phyloP scores from a whole-genome alignment of 1,140 invertebrate genomes.

The Drosophila suzukii region DNA sequence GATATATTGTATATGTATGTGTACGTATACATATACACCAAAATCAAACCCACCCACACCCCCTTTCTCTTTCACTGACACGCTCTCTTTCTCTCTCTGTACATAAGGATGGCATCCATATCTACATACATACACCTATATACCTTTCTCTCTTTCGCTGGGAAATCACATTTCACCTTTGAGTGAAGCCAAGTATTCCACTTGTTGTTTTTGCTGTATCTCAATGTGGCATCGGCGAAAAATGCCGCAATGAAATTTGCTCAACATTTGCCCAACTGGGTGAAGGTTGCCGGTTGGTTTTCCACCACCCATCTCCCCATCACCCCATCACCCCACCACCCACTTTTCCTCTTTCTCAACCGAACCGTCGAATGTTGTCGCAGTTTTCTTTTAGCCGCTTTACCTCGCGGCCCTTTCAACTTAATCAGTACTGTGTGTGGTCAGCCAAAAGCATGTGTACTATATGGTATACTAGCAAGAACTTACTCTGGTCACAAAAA shows the following conservation, averaged over 20 bases:
- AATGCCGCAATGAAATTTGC: conserved; percentile 48
- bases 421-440: conserved; percentile 1
- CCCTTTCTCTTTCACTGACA: background rate
- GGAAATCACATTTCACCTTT: conserved; percentile 18
- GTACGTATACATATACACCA: background rate
- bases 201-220: conserved; percentile 22
- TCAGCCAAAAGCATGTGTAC: background rate
- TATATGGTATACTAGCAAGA: too few relatives aligned
- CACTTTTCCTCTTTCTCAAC: background rate
- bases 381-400: conserved; percentile 27
- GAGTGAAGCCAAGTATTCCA: conserved; percentile 30
- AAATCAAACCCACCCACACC: conserved; percentile 3
- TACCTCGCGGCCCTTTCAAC: conserved; percentile 5
- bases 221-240: conserved; percentile 22
- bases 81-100: background rate
- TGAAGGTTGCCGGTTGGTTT: conserved; percentile 31
- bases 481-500: too few relatives aligned
- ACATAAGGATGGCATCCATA: too few relatives aligned
- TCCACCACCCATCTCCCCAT: too few relatives aligned
- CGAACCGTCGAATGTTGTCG: conserved; percentile 25
- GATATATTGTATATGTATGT: background rate
- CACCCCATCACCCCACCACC: background rate
- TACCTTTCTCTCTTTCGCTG: background rate
- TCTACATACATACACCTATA: too few relatives aligned
- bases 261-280: conserved; percentile 39